phyloP scores from a whole-genome alignment of 2,797 vertebrate species.

The Sandelia bainsii region DNA sequence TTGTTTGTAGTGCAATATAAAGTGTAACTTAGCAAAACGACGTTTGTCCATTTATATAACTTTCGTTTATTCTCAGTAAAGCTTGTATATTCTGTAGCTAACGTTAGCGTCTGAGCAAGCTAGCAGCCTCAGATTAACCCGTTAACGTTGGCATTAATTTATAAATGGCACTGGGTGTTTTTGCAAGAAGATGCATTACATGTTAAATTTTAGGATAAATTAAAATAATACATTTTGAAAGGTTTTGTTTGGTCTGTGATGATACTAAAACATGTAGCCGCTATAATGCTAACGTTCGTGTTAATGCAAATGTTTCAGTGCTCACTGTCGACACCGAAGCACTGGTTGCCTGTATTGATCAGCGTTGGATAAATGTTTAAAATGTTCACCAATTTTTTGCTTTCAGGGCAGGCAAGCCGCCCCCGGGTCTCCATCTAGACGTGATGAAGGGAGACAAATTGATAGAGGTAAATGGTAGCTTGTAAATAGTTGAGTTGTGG shows the following conservation, averaged over 20 bases:
- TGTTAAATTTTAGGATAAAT: neutral
- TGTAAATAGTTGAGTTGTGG: neutral
- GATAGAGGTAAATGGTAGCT: conserved; percentile 90
- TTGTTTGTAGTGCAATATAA: neutral
- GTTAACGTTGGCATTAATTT: conserved; percentile 23
- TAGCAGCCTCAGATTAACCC: conserved; percentile 51
- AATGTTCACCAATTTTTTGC: neutral
- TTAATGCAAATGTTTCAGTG: neutral
- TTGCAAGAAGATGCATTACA: neutral
- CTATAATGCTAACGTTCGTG: neutral
- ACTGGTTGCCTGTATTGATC: neutral
- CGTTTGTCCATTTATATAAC: neutral
- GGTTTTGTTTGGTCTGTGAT: neutral
- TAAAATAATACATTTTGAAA: rapidly evolving
- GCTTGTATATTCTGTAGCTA: conserved; percentile 24
- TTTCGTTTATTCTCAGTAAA: neutral
- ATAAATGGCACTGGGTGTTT: conserved; percentile 4
- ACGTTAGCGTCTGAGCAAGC: conserved; percentile 51
- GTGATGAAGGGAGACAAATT: conserved; percentile 99
- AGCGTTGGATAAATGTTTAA: conserved; percentile 1
- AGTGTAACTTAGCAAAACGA: neutral
- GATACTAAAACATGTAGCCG: neutral
- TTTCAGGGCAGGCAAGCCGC: conserved; percentile 96
- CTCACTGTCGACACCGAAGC: neutral
- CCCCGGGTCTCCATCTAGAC: conserved; percentile 96